Percentiles rank a stretch among this genome's conserved stretches.
Conservation (phyloP, 2,888 invertebrate genomes). For the Leptinotarsa peninsularis region DNA sequence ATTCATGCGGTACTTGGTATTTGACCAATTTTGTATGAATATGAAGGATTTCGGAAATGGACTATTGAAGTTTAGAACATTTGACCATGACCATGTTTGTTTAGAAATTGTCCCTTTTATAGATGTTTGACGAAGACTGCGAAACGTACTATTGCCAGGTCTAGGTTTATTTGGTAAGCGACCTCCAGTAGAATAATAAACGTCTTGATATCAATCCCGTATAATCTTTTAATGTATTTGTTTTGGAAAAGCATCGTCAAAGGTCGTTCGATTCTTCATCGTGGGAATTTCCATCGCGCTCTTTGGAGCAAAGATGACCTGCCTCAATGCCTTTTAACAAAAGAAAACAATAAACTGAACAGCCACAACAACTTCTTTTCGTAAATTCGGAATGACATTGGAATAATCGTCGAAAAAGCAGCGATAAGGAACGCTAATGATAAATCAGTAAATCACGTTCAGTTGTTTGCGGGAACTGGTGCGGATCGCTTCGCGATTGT, state of each 20-base stretch:
- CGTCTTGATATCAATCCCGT: no score
- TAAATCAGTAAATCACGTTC: constrained; percentile 34
- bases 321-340: constrained; percentile 1
- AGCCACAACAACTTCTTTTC: constrained; percentile 9
- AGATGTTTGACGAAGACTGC: no score
- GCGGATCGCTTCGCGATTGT: constrained; percentile 27
- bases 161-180: no score
- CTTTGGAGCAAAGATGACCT: background rate
- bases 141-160: no score
- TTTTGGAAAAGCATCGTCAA: background rate
- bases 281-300: background rate
- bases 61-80: no score
- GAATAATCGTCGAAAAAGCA: constrained; percentile 9
- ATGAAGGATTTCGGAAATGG: no score
- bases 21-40: no score
- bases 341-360: background rate
- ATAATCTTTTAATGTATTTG: background rate
- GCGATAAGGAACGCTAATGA: constrained; percentile 30
- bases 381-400: constrained; percentile 6
- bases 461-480: constrained; percentile 30
- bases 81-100: no score
- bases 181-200: no score
- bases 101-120: no score
- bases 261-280: no score
- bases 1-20: no score